Conservation (phyloP, 2,113 vertebrate genomes). For the Caranx ignobilis region DNA sequence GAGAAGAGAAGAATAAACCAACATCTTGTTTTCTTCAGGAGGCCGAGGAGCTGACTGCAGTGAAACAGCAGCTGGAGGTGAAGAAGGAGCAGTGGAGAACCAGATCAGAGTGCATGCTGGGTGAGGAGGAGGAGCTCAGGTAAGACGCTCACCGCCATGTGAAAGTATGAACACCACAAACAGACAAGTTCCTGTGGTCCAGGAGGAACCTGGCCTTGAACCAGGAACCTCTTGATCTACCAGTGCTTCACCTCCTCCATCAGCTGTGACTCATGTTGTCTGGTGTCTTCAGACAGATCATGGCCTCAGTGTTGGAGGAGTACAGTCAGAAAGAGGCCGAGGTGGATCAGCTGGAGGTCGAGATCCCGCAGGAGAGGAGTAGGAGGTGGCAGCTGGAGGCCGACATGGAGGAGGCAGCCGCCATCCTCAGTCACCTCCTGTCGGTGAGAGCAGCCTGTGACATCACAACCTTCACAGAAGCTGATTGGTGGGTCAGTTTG, state of each 20-base stretch:
- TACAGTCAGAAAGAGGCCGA: background rate
- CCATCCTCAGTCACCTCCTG: conserved; percentile 70
- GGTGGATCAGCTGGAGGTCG: conserved; percentile 11
- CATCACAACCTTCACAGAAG: too few relatives aligned
- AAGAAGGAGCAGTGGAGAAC: background rate
- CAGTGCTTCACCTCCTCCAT: conserved; percentile 77
- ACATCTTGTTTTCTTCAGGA: background rate
- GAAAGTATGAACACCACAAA: too few relatives aligned
- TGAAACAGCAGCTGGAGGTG: background rate
- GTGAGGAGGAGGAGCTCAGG: background rate
- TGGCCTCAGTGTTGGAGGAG: conserved; percentile 3
- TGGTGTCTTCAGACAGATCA: conserved; percentile 67
- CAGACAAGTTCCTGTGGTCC: too few relatives aligned
- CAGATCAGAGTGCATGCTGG: fast-evolving
- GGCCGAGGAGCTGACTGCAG: background rate
- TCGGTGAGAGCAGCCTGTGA: conserved; percentile 46
- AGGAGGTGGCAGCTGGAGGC: conserved; percentile 43
- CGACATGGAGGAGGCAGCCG: conserved; percentile 66
- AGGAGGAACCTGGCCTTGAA: conserved; percentile 85
- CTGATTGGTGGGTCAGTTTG: too few relatives aligned
- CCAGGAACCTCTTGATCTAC: conserved; percentile 86
- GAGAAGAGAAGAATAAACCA: too few relatives aligned
- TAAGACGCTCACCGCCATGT: background rate
- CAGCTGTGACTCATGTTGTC: background rate
- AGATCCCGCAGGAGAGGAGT: conserved; percentile 67